A percentile compares a stretch with the other conserved stretches of the same genome.
Conservation (phyloP, 2,888 invertebrate species). For the Latheticus oryzae region DNA sequence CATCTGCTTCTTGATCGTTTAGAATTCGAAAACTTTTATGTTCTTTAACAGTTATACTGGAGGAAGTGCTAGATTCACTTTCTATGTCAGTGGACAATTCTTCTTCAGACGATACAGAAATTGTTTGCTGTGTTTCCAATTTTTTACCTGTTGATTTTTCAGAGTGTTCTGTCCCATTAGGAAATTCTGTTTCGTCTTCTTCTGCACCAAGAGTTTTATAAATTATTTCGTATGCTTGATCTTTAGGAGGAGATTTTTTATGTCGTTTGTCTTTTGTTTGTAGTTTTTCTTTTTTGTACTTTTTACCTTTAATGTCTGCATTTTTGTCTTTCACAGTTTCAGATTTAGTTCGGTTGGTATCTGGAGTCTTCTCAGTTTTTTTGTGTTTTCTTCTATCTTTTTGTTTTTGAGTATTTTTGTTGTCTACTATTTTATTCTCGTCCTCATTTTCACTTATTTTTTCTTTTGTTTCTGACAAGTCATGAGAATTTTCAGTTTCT, state of each 20-base stretch:
- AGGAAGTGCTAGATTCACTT: constrained; percentile 39
- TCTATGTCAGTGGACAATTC: constrained; percentile 43
- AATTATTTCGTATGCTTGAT: constrained; percentile 38
- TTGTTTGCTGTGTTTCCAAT: constrained; percentile 16
- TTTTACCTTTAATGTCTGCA: constrained; percentile 13
- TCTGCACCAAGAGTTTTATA: constrained; percentile 29
- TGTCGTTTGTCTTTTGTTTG: constrained; percentile 13
- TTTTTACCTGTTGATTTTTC: constrained; percentile 12
- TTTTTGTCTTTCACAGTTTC: neutral
- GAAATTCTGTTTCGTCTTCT: constrained; percentile 20
- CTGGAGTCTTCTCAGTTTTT: neutral
- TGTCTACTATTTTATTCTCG: neutral
- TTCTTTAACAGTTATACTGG: constrained; percentile 47
- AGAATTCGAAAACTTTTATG: constrained; percentile 62
- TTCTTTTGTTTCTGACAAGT: neutral
- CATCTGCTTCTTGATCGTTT: constrained; percentile 52
- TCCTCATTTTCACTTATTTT: neutral
- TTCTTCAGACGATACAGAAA: constrained; percentile 40
- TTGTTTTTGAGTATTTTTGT: neutral
- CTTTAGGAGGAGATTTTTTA: constrained; percentile 26
- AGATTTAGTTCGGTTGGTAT: too few relatives aligned
- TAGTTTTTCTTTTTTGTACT: constrained; percentile 23
- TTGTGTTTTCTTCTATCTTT: too few relatives aligned
- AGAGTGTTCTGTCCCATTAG: constrained; percentile 3
- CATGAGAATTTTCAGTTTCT: neutral